Evolutionary conservation across 1,140 invertebrate genomes (phyloP), one percentile per base, ranked within the genome.

Genomic region (Procambarus clarkii): DNA sequence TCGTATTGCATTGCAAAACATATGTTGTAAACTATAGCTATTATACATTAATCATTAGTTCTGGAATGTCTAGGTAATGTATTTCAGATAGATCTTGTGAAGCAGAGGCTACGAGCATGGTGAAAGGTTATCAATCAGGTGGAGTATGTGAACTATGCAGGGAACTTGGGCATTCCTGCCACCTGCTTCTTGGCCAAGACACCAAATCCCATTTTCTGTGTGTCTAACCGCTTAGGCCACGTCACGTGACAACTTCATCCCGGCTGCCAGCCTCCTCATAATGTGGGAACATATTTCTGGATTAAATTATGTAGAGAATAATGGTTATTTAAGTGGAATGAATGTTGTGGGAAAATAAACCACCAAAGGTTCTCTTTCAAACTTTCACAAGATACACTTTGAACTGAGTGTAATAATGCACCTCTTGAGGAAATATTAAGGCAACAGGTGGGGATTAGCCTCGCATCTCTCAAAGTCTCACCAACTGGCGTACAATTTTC

Each of bases 131-230:
- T n/a, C 64, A 69, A 69, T 69, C 64, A 69, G 21, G 13, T 69
- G 4, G 0, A 69, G 64, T 69, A 69, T 69, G 64, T 69, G 21
- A 21, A n/a, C 15, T 69, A 69, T 69, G 64, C 4, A 0, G 18
- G 64, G 64, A n/a, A 69, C 21, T 69, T 69, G 4, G 21, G 21
- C 15, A 74, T 74, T 74, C 69, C 69, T 34, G 69, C 69, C 69
- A 24, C 69, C n/a, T 34, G n/a, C 34, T 74, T 74, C n/a, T 74
- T 2, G n/a, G 24, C 3, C 69, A 8, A 34, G 24, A 11, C n/a
- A 74, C n/a, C 69, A 34, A 74, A 74, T 74, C 69, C 69, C 24
- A 74, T 74, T 74, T 74, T 74, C 69, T 74, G 24, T 74, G 69
- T 74, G 69, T 74, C 69, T 74, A 34, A 74, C 69, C 69, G n/a